Evolutionary conservation across 2,797 vertebrate species (phyloP).

Genomic region (Cephalopachus bancanus): DNA sequence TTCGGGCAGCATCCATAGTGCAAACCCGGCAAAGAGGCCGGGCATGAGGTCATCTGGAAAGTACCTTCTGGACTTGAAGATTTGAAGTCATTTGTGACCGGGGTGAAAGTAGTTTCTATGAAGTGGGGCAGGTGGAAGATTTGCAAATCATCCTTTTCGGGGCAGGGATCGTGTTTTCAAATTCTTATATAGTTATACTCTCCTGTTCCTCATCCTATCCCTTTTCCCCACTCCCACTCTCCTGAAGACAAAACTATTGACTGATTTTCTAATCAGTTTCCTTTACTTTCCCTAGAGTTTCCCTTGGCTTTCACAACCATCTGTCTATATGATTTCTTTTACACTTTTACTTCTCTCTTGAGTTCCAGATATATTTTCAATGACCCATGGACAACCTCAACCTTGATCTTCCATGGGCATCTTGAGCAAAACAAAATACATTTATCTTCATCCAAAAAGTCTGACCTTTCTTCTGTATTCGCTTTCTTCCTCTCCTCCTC

Average conservation of each 20-base stretch:
- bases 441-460: conserved; percentile 1
- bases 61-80: not conserved
- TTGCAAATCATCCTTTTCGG: not conserved
- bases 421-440: conserved; percentile 1
- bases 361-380: not conserved
- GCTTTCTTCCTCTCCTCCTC: not conserved
- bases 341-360: not conserved
- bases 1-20: not conserved
- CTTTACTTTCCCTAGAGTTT: not conserved
- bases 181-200: not conserved
- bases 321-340: not conserved
- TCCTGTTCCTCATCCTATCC: not conserved
- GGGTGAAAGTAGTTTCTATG: not conserved
- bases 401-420: not conserved
- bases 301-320: not conserved
- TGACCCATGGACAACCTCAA: not conserved
- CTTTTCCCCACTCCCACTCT: not conserved
- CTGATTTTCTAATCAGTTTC: not conserved
- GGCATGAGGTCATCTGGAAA: not conserved
- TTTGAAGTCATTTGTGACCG: not conserved
- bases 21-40: not conserved
- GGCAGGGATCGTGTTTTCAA: not conserved
- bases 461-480: not conserved
- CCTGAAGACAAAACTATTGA: not conserved
- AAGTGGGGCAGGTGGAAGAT: not conserved